Conservation (phyloP, 1,140 invertebrate genomes). For the Vanessa atalanta region DNA sequence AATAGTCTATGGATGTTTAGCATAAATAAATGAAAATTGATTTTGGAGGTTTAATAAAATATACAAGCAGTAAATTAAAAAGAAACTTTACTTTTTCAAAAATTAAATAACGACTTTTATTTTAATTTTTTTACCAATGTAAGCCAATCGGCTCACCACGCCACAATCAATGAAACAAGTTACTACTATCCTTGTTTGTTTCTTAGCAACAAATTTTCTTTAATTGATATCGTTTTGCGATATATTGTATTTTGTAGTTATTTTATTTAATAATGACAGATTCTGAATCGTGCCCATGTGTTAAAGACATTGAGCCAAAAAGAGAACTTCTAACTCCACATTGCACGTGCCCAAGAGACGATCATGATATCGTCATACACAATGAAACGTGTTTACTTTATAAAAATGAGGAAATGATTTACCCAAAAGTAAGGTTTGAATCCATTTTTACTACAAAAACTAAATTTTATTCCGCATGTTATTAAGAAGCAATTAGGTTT, state of each 20-base stretch:
- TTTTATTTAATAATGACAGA: conserved; percentile 17
- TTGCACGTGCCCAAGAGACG: conserved; percentile 54
- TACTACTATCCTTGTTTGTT: conserved; percentile 26
- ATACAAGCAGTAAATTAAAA: no score
- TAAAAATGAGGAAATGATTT: conserved; percentile 60
- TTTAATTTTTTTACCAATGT: no score
- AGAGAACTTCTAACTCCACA: conserved; percentile 19
- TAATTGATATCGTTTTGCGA: background rate
- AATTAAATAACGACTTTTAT: no score
- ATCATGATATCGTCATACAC: conserved; percentile 54
- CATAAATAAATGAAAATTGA: no score
- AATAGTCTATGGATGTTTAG: no score
- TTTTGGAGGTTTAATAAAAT: no score
- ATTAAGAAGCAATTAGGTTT: no score
- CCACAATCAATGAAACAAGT: background rate
- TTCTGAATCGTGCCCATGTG: conserved; percentile 38
- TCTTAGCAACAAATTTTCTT: conserved; percentile 44
- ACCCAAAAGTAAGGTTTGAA: conserved; percentile 47
- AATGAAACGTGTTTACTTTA: conserved; percentile 53
- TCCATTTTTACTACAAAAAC: conserved; percentile 5
- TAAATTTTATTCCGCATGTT: no score
- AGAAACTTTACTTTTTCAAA: no score
- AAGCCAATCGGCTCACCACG: background rate
- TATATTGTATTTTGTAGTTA: conserved; percentile 1
- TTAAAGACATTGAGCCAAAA: conserved; percentile 27